Evolutionary conservation across 2,113 vertebrate species (phyloP), one percentile per base, ranked within the genome.

Genomic region (Neotoma lepida): DNA sequence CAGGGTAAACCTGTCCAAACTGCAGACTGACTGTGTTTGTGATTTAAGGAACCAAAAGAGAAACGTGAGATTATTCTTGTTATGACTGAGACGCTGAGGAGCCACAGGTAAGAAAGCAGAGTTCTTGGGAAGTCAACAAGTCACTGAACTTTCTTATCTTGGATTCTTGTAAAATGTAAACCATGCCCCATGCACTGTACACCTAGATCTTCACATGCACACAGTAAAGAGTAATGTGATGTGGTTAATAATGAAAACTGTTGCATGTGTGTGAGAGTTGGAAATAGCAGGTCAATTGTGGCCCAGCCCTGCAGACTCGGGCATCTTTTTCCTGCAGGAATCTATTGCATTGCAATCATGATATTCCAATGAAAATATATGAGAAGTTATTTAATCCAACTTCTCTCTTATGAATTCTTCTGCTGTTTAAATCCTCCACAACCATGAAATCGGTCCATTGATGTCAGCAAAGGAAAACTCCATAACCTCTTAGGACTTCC

Each of bases 401-500:
- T 20, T 64, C 88, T 46, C 20, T 63, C 0, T 68, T 26, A 20
- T 4, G 44, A 73, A 12, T 0, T 51, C 24, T 22, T 88, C 51
- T 2, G 4, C 44, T 82, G 39, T 9, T 58, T 63, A 66, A 24
- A 35, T 71, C 51, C 5, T n/a, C 7, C 30, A 33, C 17, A 24
- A 12, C 51, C 15, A 30, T 46, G 44, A 82, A 22, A n/a, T 33
- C 28, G 17, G 0, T 35, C 14, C 66, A 20, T 28, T 26, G 6
- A 1, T 74, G 6, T 90, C 76, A 51, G 12, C 73, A 58, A 49
- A 84, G 46, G 6, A 28, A 71, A 81, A 86, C 4, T 24, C 15
- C 7, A 9, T 1, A 64, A 51, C 0, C 0, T 0, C n/a, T 46
- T 66, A 76, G 35, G 5, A 3, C 35, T 18, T 17, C 78, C 22